A percentile compares a stretch with the other conserved stretches of the same genome.
Conservation (phyloP, 2,888 invertebrate species). For the Amblyjoppa proteus region DNA sequence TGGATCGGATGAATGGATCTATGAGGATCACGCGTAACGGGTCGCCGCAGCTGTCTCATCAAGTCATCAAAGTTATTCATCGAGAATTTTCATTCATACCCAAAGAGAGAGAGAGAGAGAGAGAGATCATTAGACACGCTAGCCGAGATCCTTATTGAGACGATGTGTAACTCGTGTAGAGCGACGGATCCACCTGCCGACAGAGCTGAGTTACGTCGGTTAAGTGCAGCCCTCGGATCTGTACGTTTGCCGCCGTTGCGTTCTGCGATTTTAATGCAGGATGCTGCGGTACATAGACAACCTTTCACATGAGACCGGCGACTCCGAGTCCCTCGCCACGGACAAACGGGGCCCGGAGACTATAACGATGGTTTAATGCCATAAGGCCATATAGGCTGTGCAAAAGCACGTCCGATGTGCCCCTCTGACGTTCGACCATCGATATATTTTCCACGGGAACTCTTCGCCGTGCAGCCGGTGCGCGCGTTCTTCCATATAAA, state of each 20-base stretch:
- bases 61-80: conserved; percentile 1
- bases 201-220: conserved; percentile 6
- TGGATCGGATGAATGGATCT: conserved; percentile 36
- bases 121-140: conserved; percentile 35
- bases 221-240: conserved; percentile 34
- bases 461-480: conserved; percentile 52
- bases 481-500: conserved; percentile 77
- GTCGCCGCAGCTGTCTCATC: conserved; percentile 9
- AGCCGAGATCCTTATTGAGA: conserved; percentile 40
- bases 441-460: conserved; percentile 60
- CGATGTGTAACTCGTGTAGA: conserved; percentile 39
- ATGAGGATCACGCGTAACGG: neutral
- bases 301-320: conserved; percentile 56
- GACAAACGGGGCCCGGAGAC: conserved; percentile 62
- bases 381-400: too few relatives aligned
- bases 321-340: conserved; percentile 13
- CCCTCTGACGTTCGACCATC: too few relatives aligned
- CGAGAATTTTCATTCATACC: conserved; percentile 56
- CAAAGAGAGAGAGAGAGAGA: neutral
- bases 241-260: conserved; percentile 9
- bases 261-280: conserved; percentile 38
- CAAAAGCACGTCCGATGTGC: too few relatives aligned
- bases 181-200: neutral
- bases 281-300: conserved; percentile 48
- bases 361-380: too few relatives aligned